Conservation (phyloP, 2,888 invertebrate species). For the Pimpla rufipes region DNA sequence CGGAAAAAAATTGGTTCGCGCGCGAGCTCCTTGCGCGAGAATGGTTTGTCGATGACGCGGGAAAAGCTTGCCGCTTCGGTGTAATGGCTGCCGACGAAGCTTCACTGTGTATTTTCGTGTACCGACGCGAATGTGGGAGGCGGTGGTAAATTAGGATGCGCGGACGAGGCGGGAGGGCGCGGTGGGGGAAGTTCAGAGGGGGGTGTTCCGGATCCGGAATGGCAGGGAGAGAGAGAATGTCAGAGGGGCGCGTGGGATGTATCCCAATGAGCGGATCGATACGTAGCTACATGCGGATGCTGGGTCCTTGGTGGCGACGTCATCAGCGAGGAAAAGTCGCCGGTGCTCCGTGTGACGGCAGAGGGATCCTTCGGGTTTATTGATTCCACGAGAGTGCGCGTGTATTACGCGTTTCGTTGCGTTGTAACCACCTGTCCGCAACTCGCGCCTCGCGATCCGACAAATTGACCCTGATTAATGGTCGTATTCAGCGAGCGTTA, state of each 20-base stretch:
- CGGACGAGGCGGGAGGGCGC: background rate
- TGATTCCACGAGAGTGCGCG: background rate
- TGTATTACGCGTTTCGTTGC: background rate
- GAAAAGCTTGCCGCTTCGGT: background rate
- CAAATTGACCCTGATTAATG: background rate
- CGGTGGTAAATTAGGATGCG: background rate
- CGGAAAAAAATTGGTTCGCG: conserved; percentile 7
- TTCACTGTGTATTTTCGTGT: background rate
- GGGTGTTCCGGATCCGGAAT: background rate
- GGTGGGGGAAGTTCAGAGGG: background rate
- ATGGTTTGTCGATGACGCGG: background rate
- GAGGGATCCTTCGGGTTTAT: background rate
- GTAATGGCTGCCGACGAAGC: background rate
- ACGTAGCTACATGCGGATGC: conserved; percentile 18
- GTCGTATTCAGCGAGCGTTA: background rate
- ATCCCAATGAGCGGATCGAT: conserved; percentile 46
- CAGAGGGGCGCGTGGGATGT: conserved; percentile 43
- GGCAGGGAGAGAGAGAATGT: conserved; percentile 28
- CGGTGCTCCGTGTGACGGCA: background rate
- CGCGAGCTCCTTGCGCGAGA: background rate
- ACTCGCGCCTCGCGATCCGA: background rate
- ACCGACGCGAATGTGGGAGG: background rate
- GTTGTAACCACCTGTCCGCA: background rate
- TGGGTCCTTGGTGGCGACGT: background rate
- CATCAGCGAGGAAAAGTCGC: background rate